Evolutionary conservation across 2,797 vertebrate species (phyloP), one percentile per base, ranked within the genome.

Genomic region (Pipistrellus kuhlii): DNA sequence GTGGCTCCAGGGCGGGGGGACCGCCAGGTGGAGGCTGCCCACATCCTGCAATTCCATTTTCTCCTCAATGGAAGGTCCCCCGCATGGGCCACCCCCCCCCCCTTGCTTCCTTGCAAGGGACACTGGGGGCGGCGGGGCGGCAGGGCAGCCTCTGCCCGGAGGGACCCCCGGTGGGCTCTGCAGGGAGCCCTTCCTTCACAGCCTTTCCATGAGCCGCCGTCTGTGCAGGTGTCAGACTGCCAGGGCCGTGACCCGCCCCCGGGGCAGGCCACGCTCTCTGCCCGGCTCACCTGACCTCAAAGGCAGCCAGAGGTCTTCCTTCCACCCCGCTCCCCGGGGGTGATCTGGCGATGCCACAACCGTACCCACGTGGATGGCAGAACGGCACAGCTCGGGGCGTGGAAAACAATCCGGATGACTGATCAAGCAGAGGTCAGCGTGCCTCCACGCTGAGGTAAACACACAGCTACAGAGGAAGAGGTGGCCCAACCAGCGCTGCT

Each of bases 381-480:
- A 91, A 85, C 20, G n/a, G 57, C 77, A 51, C 32, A 9, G 68
- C 4, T 38, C 5, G 15, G 59, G 48, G 18, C 2, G 51, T 0
- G 25, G 77, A 57, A 12, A 44, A 86, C 53, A 71, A 53, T 44
- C 53, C 2, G 0, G 38, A 35, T 1, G 57, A 53, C 23, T 41
- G 27, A 5, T 10, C 0, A 20, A 21, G 38, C 55, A 51, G 18
- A 57, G 46, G 51, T 25, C 30, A 59, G 30, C 3, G 4, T 2
- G 20, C 23, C 32, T 80, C 35, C 38, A 14, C 13, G 17, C 64
- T 46, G 30, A 41, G 6, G 41, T 44, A 6, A 17, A 59, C 25
- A 3, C 0, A 20, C 0, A 27, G 30, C 64, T 0, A 25, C 0
- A 14, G 0, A 35, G 41, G 41, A 9, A 41, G 66, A 25, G 4